Evolutionary conservation across 1,140 invertebrate species (phyloP), one percentile per base, ranked within the genome.

Genomic region (Bombyx mori): DNA sequence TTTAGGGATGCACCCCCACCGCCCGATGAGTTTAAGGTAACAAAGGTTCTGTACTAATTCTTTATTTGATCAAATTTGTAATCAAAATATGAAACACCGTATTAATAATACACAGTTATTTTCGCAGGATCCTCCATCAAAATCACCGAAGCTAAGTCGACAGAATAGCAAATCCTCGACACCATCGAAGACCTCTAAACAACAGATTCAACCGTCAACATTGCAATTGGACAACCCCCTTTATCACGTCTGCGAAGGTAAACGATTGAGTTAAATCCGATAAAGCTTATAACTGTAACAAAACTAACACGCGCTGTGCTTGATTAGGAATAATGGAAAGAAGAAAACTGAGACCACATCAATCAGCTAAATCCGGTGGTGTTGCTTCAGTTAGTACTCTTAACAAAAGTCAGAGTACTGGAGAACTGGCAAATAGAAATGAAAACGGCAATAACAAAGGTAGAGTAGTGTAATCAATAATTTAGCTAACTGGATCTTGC

Each of bases 1-100:
- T 96, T 96, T 68, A 91, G 94, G 77, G 95, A 96, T 86, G 90
- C 92, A 42, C 92, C 92, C n/a, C 91, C 92, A 4, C 91, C 91
- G 8, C 93, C 93, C 0, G 93, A 94, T 69, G 91, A 91, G 66
- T 94, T 94, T 74, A 88, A 87, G 79, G 86, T 86, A 77, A 61
- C 42, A 42, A 60, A 59, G 26, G 26, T 35, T 35, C 26, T 35
- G 26, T 35, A 35, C 26, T 35, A 35, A 7, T n/a, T 12, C 6
- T 49, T 12, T n/a, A 49, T 44, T 8, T 53, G 47, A 45, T 52
- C 6, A 46, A 7, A 9, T 52, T 22, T 51, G 8, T n/a, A 18
- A 46, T 47, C 42, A 35, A 35, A 35, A 35, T 35, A 35, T 35
- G 2, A 35, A 35, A 35, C 26, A 35, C 26, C 26, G 26, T 35